Evolutionary conservation across 2,113 vertebrate genomes (phyloP).

Genomic region (Pungitius pungitius): DNA sequence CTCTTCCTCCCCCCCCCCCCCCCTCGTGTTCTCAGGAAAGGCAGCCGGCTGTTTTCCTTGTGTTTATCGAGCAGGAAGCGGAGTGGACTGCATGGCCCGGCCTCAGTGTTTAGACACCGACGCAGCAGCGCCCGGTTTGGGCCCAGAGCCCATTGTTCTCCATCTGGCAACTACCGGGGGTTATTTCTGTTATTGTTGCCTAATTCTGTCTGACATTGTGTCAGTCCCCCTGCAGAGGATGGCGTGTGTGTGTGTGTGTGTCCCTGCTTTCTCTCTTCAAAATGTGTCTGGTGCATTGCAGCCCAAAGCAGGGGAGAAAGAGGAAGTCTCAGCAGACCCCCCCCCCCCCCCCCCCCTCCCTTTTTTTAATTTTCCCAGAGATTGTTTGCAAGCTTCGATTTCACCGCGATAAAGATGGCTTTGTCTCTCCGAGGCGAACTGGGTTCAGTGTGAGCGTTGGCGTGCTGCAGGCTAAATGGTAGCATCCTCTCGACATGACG

Average conservation of each 20-base stretch:
- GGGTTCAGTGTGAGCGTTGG: slow-evolving; percentile 39
- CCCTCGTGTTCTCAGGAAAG: slow-evolving; percentile 77
- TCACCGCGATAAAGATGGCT: slow-evolving; percentile 74
- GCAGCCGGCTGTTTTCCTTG: slow-evolving; percentile 77
- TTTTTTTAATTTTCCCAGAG: slow-evolving; percentile 67
- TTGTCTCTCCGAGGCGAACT: slow-evolving; percentile 62
- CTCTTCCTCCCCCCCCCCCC: slow-evolving; percentile 21
- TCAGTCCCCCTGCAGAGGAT: slow-evolving; percentile 76
- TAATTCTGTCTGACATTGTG: slow-evolving; percentile 83
- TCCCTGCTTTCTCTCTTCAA: slow-evolving; percentile 51
- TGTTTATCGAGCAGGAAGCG: slow-evolving; percentile 84
- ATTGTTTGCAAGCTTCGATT: slow-evolving; percentile 72
- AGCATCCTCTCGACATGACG: slow-evolving; percentile 24
- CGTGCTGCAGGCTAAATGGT: slow-evolving; percentile 13
- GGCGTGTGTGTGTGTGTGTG: slow-evolving; percentile 52
- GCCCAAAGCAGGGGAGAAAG: slow-evolving; percentile 53
- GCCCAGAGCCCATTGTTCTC: slow-evolving; percentile 83
- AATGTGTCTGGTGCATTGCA: slow-evolving; percentile 57
- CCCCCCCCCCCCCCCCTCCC: too few relatives aligned
- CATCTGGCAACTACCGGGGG: slow-evolving; percentile 79
- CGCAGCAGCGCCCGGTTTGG: slow-evolving; percentile 68
- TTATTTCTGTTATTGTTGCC: slow-evolving; percentile 85
- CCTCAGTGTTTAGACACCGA: slow-evolving; percentile 81
- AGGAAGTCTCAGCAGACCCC: slow-evolving; percentile 72
- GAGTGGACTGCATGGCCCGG: slow-evolving; percentile 69